phyloP scores from a whole-genome alignment of 2,888 invertebrate species.

The Drosophila neotestacea region DNA sequence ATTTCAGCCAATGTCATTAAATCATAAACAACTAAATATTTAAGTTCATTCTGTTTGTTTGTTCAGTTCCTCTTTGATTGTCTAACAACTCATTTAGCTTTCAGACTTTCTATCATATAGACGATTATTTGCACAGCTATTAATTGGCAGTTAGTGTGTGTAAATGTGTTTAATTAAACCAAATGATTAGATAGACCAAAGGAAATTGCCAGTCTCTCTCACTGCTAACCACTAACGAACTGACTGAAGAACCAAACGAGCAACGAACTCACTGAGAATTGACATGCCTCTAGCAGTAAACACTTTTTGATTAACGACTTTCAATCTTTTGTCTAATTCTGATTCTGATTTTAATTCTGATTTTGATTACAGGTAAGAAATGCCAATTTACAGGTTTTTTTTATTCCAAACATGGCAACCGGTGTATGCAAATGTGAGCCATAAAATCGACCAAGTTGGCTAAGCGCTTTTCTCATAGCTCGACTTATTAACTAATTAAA shows the following conservation, averaged over 20 bases:
- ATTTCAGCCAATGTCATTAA: conserved; percentile 28
- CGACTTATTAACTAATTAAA: conserved; percentile 65
- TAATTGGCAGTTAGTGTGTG: conserved; percentile 54
- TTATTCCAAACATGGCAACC: conserved; percentile 30
- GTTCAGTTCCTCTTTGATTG: conserved; percentile 16
- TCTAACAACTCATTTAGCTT: conserved; percentile 30
- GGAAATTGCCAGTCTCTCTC: conserved; percentile 38
- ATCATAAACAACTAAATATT: conserved; percentile 5
- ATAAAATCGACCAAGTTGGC: conserved; percentile 41
- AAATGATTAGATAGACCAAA: conserved; percentile 49
- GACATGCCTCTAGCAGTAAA: conserved; percentile 21
- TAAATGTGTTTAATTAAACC: conserved; percentile 54
- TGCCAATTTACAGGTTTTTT: conserved; percentile 47
- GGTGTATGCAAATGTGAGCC: conserved; percentile 51
- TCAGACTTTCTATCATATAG: conserved; percentile 1
- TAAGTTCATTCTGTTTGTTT: background rate
- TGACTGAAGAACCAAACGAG: too few species aligned
- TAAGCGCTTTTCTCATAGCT: conserved; percentile 38
- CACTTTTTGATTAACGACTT: conserved; percentile 39
- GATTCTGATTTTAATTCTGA: conserved; percentile 23
- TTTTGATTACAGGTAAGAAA: conserved; percentile 12
- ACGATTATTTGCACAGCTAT: conserved; percentile 33
- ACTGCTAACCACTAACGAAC: conserved; percentile 38
- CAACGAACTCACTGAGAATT: conserved; percentile 26
- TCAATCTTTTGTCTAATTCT: conserved; percentile 11